Conservation (phyloP, 2,113 vertebrate species). For the Trematomus loennbergii region DNA sequence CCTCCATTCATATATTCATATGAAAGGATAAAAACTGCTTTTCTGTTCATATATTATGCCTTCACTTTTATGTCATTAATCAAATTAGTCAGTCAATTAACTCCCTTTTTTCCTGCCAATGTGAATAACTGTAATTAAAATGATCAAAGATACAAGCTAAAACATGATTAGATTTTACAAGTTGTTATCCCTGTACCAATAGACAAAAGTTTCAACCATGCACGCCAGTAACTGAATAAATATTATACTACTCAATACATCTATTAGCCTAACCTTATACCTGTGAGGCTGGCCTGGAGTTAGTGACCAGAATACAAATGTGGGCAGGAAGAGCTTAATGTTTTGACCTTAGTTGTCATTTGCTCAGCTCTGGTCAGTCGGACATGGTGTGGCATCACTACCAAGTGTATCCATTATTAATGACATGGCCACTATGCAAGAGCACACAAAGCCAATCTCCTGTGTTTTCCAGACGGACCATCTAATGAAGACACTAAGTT, state of each 20-base stretch:
- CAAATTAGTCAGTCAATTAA: background rate
- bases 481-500: conserved; percentile 72
- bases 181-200: background rate
- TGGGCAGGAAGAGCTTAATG: conserved; percentile 50
- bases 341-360: conserved; percentile 75
- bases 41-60: conserved; percentile 17
- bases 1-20: conserved; percentile 26
- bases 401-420: conserved; percentile 72
- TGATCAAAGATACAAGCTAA: background rate
- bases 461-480: conserved; percentile 61
- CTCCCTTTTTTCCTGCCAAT: background rate
- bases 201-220: background rate
- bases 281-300: conserved; percentile 30
- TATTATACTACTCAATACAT: conserved; percentile 44
- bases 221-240: conserved; percentile 45
- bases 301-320: conserved; percentile 75
- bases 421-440: conserved; percentile 58
- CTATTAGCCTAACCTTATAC: conserved; percentile 50
- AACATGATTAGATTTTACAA: background rate
- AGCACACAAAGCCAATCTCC: conserved; percentile 70
- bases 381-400: conserved; percentile 51
- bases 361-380: conserved; percentile 58
- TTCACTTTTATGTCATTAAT: conserved; percentile 28
- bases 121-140: background rate
- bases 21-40: conserved; percentile 29